Evolutionary conservation across 2,888 invertebrate species (phyloP).

Genomic region (Drosophila stalkeri): DNA sequence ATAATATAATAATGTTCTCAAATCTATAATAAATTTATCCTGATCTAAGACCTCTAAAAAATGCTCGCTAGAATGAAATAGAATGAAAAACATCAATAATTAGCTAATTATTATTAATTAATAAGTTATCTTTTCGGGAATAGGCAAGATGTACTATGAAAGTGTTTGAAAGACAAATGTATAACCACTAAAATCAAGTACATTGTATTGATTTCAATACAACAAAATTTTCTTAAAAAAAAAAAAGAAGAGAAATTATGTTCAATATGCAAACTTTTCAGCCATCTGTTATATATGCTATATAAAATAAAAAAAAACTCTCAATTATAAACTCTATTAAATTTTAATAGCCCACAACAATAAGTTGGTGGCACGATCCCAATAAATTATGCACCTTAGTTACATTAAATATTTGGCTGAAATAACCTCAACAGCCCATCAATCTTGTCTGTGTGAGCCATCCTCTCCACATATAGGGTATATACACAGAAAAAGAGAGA

Average conservation of each 20-base stretch:
- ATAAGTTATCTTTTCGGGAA: too few relatives aligned
- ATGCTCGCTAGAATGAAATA: too few relatives aligned
- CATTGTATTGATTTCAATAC: background rate
- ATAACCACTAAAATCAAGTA: too few relatives aligned
- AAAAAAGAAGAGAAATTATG: too few relatives aligned
- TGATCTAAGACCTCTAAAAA: too few relatives aligned
- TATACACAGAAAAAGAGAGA: background rate
- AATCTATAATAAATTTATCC: too few relatives aligned
- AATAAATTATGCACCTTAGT: slow-evolving; percentile 31
- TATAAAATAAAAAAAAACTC: background rate
- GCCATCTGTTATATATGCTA: background rate
- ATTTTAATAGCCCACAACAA: slow-evolving; percentile 3
- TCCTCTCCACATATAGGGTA: slow-evolving; percentile 34
- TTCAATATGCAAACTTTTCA: background rate
- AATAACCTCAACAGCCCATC: slow-evolving; percentile 38
- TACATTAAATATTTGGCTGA: slow-evolving; percentile 11
- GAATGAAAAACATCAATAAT: too few relatives aligned
- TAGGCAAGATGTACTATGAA: too few relatives aligned
- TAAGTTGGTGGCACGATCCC: background rate
- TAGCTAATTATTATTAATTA: too few relatives aligned
- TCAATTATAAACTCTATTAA: background rate
- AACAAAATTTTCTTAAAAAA: background rate
- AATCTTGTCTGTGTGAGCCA: slow-evolving; percentile 28
- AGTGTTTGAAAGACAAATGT: too few relatives aligned
- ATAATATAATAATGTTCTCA: too few relatives aligned